phyloP scores from a whole-genome alignment of 2,888 invertebrate genomes.

The Lissonota sp. region DNA sequence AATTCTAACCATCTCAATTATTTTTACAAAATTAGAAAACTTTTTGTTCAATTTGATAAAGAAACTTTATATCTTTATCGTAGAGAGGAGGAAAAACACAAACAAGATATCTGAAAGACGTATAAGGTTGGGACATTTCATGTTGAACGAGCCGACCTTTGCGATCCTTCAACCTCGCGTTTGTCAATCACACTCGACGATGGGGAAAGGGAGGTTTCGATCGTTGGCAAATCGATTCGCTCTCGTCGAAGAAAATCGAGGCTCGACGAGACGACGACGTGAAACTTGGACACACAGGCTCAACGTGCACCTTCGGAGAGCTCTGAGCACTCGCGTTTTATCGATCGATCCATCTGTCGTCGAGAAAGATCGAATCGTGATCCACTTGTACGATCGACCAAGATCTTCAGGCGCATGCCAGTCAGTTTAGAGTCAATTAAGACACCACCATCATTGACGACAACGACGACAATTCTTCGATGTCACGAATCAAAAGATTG shows the following conservation, averaged over 20 bases:
- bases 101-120: no score
- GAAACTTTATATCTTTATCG: no score
- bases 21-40: no score
- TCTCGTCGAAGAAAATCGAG: constrained; percentile 58
- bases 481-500: constrained; percentile 36
- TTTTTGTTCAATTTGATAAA: no score
- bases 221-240: constrained; percentile 60
- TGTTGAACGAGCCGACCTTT: background rate
- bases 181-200: constrained; percentile 59
- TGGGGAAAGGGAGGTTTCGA: background rate
- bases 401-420: constrained; percentile 57
- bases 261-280: constrained; percentile 15
- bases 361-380: constrained; percentile 62
- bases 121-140: no score
- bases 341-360: constrained; percentile 66
- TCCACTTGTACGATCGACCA: constrained; percentile 49
- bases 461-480: constrained; percentile 47
- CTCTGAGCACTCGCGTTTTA: constrained; percentile 43
- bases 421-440: constrained; percentile 63
- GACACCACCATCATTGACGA: constrained; percentile 19
- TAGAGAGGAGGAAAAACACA: no score
- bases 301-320: background rate
- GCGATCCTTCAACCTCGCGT: constrained; percentile 46
- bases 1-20: no score
- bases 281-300: background rate